Percentiles rank a stretch among this genome's conserved stretches.
These are phyloP conservation scores for Drosophila erecta DNA, from an alignment of 1,140 invertebrate species.

Conservation along the genomic window DNA sequence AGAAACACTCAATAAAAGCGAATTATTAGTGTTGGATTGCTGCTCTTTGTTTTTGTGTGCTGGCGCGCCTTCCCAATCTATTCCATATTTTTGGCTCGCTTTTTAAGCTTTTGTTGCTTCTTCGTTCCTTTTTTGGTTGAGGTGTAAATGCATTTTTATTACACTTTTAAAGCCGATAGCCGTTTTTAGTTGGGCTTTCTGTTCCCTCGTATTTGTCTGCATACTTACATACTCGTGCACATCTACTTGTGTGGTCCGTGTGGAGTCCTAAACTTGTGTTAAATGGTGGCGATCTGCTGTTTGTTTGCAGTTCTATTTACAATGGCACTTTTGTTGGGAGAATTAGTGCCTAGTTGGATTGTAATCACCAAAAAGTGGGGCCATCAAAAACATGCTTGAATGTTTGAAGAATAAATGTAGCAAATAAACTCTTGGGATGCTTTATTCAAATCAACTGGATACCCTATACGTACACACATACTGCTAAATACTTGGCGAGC, in stretches of 20 bases:
- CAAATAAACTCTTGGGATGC: too few relatives aligned
- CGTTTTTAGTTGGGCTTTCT: conserved; percentile 23
- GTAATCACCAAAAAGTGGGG: too few relatives aligned
- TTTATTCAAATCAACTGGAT: too few relatives aligned
- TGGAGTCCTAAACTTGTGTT: conserved; percentile 6
- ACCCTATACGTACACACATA: too few relatives aligned
- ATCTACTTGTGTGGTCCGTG: conserved; percentile 13
- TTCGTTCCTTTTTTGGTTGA: conserved; percentile 14
- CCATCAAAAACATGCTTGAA: too few relatives aligned
- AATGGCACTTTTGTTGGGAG: conserved; percentile 39
- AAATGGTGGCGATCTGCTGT: conserved; percentile 56
- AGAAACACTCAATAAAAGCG: conserved; percentile 83
- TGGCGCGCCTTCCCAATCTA: conserved; percentile 6
- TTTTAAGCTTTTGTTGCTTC: conserved; percentile 24
- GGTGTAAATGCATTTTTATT: conserved; percentile 70
- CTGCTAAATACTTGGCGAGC: neutral
- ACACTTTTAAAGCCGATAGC: conserved; percentile 54
- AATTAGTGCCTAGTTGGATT: neutral
- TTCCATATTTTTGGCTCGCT: conserved; percentile 25
- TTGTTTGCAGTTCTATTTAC: conserved; percentile 36
- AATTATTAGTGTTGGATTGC: conserved; percentile 75
- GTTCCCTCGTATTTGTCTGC: conserved; percentile 9
- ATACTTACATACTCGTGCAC: neutral
- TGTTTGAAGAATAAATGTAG: too few relatives aligned
- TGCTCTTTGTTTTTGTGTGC: conserved; percentile 32